These are phyloP conservation scores for Triplophysa rosa DNA, from an alignment of 2,113 vertebrate species.

Conservation along the genomic window DNA sequence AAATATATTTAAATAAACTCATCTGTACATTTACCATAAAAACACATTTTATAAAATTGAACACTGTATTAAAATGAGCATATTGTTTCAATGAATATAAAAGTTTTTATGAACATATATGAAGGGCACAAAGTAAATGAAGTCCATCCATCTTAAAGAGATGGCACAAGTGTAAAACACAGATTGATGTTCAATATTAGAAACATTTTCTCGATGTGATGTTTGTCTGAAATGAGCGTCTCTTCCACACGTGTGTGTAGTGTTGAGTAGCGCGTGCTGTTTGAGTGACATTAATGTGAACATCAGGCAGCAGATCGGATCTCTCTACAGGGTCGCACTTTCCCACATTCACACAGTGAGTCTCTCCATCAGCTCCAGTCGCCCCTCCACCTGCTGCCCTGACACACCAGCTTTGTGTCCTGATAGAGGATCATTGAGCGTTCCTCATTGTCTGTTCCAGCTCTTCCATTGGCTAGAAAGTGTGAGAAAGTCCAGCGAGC, in stretches of 20 bases:
- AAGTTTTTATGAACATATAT: too few relatives aligned
- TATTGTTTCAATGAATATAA: too few relatives aligned
- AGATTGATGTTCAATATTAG: background rate
- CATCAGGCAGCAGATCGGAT: conserved; percentile 42
- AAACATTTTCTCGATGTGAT: background rate
- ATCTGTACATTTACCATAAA: background rate
- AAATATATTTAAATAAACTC: background rate
- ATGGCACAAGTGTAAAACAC: too few relatives aligned
- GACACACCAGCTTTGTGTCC: conserved; percentile 46
- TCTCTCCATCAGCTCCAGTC: conserved; percentile 55
- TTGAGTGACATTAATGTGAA: conserved; percentile 42
- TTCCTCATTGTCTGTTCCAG: conserved; percentile 38
- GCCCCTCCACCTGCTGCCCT: conserved; percentile 66
- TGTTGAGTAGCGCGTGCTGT: conserved; percentile 5
- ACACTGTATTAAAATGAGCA: background rate
- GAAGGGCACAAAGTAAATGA: too few relatives aligned
- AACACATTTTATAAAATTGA: background rate
- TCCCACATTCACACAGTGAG: conserved; percentile 67
- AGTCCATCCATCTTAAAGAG: too few relatives aligned
- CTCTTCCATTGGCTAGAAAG: conserved; percentile 54
- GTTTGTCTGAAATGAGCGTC: background rate
- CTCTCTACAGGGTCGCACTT: conserved; percentile 63
- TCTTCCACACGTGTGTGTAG: conserved; percentile 17
- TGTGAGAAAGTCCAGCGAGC: conserved; percentile 61
- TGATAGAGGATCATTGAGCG: conserved; percentile 42